Evolutionary conservation across 2,888 invertebrate genomes (phyloP), one percentile per base, ranked within the genome.

Genomic region (Parasteatoda lunata): DNA sequence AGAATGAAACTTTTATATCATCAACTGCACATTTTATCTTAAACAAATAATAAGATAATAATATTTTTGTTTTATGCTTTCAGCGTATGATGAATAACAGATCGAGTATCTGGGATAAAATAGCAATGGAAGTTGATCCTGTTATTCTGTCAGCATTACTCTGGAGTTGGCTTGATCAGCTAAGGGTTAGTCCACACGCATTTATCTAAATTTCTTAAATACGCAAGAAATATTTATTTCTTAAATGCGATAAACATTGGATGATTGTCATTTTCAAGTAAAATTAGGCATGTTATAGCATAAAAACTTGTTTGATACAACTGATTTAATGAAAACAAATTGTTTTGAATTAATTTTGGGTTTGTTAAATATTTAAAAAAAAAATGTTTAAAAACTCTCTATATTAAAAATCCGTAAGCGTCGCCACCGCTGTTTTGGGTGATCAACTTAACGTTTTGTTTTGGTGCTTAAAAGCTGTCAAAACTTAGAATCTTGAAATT

Each of bases 81-180:
- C 89, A 91, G 91, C 81, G 86, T 71, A 94, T 95, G 72, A 93
- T 96, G 76, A 96, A 96, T 91, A 94, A 94, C 89, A 94, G 94
- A 69, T 93, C 93, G 89, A 93, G 94, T 3, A 94, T 95, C 0
- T 95, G 95, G 93, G 92, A 93, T 54, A 93, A 93, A 89, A 92
- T 96, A 48, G 93, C 94, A 75, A 92, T 94, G 70, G 96, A 96
- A 93, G 94, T 94, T 80, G 92, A 94, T 90, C 90, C 95, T 2
- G 92, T 93, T 7, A 93, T 96, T 15, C 91, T 96, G 52, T 92
- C 94, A 0, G 89, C 90, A 51, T 91, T 96, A 5, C 92, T 96
- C 48, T 95, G 94, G 91, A 94, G 95, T 89, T 96, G 96, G 96
- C 91, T 96, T 79, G 96, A 96, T 91, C 94, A 94, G 45, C 92